Evolutionary conservation across 2,113 vertebrate species (phyloP).

Genomic region (Oncorhynchus keta): DNA sequence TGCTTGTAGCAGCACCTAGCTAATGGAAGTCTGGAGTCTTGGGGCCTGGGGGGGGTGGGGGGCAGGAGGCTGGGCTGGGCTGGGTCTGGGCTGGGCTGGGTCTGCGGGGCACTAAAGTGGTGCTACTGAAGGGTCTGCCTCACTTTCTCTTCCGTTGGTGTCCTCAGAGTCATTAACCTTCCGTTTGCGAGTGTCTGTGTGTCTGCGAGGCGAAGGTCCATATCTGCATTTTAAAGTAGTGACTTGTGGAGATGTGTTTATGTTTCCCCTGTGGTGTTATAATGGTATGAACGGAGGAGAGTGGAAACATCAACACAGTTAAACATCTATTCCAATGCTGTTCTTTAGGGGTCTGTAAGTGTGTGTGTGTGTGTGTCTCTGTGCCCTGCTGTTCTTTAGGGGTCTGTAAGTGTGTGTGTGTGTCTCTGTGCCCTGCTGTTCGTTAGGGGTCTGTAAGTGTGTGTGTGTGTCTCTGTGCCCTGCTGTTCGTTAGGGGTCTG

Average conservation of each 20-base stretch:
- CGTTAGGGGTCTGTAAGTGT: background rate
- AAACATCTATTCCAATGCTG: background rate
- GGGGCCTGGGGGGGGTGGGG: background rate
- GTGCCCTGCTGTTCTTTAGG: background rate
- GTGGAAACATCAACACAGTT: background rate
- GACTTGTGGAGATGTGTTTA: constrained; percentile 1
- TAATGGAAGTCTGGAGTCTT: constrained; percentile 37
- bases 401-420: constrained; percentile 4
- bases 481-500: background rate
- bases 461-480: background rate
- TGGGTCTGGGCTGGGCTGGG: no score
- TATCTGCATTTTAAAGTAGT: constrained; percentile 33
- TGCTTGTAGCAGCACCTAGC: background rate
- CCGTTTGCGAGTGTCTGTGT: background rate
- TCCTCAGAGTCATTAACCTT: constrained; percentile 5
- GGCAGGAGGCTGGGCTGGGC: constrained; percentile 1
- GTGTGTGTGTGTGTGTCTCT: background rate
- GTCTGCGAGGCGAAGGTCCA: background rate
- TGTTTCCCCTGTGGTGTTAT: constrained; percentile 27
- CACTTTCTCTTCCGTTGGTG: constrained; percentile 12
- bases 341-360: background rate
- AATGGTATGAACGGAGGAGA: constrained; percentile 10
- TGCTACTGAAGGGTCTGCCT: constrained; percentile 9
- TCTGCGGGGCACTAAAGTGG: background rate
- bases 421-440: background rate